A percentile compares a stretch with the other conserved stretches of the same genome.
Evolutionary conservation across 2,888 invertebrate species (phyloP).

Genomic region (Cotesia congregata): DNA sequence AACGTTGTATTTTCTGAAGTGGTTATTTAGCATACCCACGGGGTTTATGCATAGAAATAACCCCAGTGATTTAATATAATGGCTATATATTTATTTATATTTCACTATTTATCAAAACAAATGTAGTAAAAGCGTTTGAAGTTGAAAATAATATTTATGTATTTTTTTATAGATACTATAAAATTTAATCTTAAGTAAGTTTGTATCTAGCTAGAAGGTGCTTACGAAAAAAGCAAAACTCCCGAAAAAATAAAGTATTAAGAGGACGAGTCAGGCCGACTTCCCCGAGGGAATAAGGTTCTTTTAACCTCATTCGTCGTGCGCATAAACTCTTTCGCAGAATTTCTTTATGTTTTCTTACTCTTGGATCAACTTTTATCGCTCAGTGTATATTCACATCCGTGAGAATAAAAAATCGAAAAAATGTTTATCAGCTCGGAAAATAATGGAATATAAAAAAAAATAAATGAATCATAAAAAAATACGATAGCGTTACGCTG

Average conservation of each 20-base stretch:
- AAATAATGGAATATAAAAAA: constrained; percentile 6
- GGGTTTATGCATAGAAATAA: not conserved
- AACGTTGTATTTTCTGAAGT: not conserved
- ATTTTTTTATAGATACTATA: not conserved
- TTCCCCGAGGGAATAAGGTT: constrained; percentile 17
- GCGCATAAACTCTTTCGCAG: constrained; percentile 26
- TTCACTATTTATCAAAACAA: not conserved
- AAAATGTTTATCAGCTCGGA: constrained; percentile 8
- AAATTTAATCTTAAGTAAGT: not conserved
- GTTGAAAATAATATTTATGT: not conserved
- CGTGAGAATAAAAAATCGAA: constrained; percentile 29
- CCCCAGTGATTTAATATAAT: not conserved
- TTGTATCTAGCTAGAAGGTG: not conserved
- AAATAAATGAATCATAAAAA: not conserved
- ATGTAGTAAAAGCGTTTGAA: not conserved
- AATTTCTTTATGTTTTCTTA: constrained; percentile 29
- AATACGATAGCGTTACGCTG: constrained; percentile 5
- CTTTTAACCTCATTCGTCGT: constrained; percentile 26
- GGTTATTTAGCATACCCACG: not conserved
- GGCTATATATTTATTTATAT: not conserved
- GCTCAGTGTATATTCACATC: constrained; percentile 6
- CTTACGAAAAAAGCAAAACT: constrained; percentile 16
- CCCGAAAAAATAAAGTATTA: constrained; percentile 11
- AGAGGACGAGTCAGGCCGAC: not conserved
- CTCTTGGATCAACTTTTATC: constrained; percentile 32